Evolutionary conservation across 2,888 invertebrate species (phyloP), one percentile per base, ranked within the genome.

Genomic region (Caenorhabditis macrosperma): DNA sequence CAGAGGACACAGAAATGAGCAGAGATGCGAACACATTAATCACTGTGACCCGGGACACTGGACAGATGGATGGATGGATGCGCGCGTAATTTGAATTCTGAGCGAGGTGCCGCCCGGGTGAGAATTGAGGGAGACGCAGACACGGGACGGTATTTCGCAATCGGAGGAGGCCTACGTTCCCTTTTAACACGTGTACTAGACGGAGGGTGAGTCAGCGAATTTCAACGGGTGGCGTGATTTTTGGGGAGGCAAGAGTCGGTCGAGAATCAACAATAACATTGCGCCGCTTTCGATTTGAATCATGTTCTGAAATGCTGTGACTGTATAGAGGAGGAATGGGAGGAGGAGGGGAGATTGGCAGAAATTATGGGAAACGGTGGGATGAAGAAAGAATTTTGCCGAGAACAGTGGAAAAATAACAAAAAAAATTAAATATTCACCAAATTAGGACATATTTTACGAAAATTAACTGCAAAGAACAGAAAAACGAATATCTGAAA

Each of bases 131-230:
- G 57, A 38, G 68, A 48, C 10, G 22, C 22, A 38, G 30, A 38
- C 9, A 9, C 35, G 17, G 22, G 17, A 38, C 35, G 38, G 20
- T 26, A 50, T 71, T 71, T 71, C 71, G 71, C 46, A 71, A 63
- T 63, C 22, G 33, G 3, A 10, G 20, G 24, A 12, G 38, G 12
- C 5, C 38, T 12, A 12, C 38, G 3, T 46, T 59, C 48, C 67
- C n/a, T 28, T 61, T 54, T 71, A 46, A 72, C 72, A 72, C 72
- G 72, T 72, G 48, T 72, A 72, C 72, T 64, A 63, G 44, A 5
- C n/a, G n/a, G n/a, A n/a, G n/a, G n/a, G 20, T 55, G 48, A 44
- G 55, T 72, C 63, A 72, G 52, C 41, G 10, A 57, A 38, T 2
- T 5, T 12, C 12, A 12, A 38, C 9, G 33, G 33, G 33, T 72